phyloP scores from a whole-genome alignment of 1,140 invertebrate genomes.

The Tetraneura akinire region DNA sequence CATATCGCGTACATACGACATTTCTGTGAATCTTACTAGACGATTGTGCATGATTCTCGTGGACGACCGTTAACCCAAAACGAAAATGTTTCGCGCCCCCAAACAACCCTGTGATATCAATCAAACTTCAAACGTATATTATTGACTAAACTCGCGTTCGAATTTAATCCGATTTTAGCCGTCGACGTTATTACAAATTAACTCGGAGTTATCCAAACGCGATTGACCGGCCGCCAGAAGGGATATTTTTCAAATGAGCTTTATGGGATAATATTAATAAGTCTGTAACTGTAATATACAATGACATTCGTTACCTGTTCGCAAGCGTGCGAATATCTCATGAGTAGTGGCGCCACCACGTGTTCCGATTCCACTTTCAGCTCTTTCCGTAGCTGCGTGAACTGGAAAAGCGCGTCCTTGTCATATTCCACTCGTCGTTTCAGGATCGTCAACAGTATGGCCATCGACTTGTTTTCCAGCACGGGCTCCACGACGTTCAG shows the following conservation, averaged over 20 bases:
- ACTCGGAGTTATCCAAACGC: too few relatives aligned
- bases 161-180: too few relatives aligned
- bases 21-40: constrained; percentile 1
- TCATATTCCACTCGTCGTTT: constrained; percentile 70
- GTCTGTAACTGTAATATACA: not conserved
- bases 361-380: constrained; percentile 61
- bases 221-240: too few relatives aligned
- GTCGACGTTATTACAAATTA: too few relatives aligned
- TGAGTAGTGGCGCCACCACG: constrained; percentile 75
- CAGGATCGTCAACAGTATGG: constrained; percentile 64
- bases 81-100: too few relatives aligned
- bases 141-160: too few relatives aligned
- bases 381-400: constrained; percentile 70
- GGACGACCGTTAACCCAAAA: not conserved
- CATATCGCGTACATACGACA: constrained; percentile 25
- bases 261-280: too few relatives aligned
- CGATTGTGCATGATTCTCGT: not conserved
- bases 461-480: constrained; percentile 63
- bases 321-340: constrained; percentile 82
- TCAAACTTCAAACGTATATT: too few relatives aligned
- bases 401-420: constrained; percentile 72
- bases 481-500: constrained; percentile 79
- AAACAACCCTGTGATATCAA: too few relatives aligned
- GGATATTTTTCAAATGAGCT: too few relatives aligned
- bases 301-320: constrained; percentile 61